Evolutionary conservation across 2,797 vertebrate genomes (phyloP).

Genomic region (Phrynocephalus guinanensis): DNA sequence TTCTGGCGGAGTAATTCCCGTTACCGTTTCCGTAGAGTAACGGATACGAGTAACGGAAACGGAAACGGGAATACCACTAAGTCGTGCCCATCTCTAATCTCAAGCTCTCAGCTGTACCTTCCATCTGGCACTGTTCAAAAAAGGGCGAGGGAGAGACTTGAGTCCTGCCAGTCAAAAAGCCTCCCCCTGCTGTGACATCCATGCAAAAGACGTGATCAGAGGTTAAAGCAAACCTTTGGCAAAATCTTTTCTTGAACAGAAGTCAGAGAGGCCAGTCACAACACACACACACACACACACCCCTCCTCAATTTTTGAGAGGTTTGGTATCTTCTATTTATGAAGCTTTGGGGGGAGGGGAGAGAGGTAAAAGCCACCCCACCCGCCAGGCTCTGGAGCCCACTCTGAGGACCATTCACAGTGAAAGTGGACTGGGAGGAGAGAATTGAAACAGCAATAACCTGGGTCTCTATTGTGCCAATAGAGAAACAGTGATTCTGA

Average conservation of each 20-base stretch:
- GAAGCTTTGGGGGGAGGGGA: no score
- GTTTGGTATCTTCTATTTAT: background rate
- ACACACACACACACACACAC: no score
- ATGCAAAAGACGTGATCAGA: background rate
- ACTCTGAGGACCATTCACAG: background rate
- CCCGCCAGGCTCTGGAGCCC: background rate
- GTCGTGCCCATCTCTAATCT: no score
- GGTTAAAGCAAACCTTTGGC: background rate
- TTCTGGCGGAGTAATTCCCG: no score
- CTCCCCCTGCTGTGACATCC: background rate
- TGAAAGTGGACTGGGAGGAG: background rate
- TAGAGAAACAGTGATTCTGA: constrained; percentile 38
- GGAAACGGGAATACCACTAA: no score
- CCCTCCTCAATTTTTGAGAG: background rate
- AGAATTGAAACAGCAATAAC: background rate
- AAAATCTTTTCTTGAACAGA: background rate
- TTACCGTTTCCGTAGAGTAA: no score
- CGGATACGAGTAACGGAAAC: no score
- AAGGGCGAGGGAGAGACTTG: background rate
- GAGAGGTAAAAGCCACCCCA: background rate
- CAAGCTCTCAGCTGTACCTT: no score
- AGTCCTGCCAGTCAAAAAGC: background rate
- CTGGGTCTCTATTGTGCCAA: constrained; percentile 5
- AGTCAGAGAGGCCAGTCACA: background rate
- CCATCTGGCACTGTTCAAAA: background rate